Evolutionary conservation across 2,113 vertebrate genomes (phyloP).

Genomic region (Percina caprodes): DNA sequence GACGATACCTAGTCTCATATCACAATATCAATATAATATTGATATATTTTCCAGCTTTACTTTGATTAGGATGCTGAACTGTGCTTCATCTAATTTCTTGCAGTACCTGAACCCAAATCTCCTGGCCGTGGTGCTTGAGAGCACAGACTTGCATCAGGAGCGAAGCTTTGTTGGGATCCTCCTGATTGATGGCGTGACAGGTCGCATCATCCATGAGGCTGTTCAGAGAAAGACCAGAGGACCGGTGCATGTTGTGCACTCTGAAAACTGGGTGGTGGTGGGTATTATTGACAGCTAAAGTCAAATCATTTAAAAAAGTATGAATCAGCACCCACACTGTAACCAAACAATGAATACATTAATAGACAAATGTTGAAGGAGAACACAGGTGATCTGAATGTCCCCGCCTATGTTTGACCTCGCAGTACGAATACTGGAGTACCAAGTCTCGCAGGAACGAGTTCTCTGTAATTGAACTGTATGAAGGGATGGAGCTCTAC

Average conservation of each 20-base stretch:
- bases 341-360: neutral
- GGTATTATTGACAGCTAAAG: conserved; percentile 56
- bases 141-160: conserved; percentile 91
- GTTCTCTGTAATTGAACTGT: conserved; percentile 94
- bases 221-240: conserved; percentile 94
- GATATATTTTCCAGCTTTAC: no score
- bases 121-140: conserved; percentile 94
- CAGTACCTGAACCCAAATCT: conserved; percentile 98
- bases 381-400: neutral
- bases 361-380: neutral
- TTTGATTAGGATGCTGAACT: neutral
- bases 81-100: neutral
- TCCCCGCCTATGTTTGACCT: conserved; percentile 1
- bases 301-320: neutral
- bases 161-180: conserved; percentile 93
- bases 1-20: no score
- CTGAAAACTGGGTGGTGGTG: conserved; percentile 99
- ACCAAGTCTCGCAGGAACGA: conserved; percentile 95
- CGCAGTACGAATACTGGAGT: conserved; percentile 97
- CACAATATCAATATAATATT: no score
- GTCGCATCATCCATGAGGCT: conserved; percentile 94
- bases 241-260: conserved; percentile 95
- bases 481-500: conserved; percentile 96
- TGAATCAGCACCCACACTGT: neutral
- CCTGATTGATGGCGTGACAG: conserved; percentile 93